A percentile compares a stretch with the other conserved stretches of the same genome.
phyloP scores from a whole-genome alignment of 37 sponge, comb jelly and placozoan species.

The Spongilla lacustris region DNA sequence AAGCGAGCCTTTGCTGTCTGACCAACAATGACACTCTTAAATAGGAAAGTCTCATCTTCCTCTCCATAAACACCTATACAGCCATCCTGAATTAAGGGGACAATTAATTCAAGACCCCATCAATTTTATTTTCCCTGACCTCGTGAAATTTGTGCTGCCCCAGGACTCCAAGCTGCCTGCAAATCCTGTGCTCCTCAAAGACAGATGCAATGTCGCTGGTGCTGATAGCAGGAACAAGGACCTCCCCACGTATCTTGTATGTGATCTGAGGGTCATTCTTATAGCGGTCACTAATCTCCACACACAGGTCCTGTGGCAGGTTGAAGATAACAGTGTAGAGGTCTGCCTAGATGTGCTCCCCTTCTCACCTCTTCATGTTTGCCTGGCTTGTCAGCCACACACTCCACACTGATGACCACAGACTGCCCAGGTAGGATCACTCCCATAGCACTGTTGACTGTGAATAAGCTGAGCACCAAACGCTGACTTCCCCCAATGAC shows the following conservation, averaged over 20 bases:
- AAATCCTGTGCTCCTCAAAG: slow-evolving; percentile 97
- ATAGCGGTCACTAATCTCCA: slow-evolving; percentile 88
- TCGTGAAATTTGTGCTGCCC: slow-evolving; percentile 59
- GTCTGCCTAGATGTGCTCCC: neutral
- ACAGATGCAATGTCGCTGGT: slow-evolving; percentile 70
- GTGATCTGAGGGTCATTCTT: slow-evolving; percentile 45
- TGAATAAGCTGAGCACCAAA: slow-evolving; percentile 87
- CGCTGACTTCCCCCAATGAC: slow-evolving; percentile 64
- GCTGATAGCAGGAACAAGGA: slow-evolving; percentile 84
- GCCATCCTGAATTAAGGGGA: slow-evolving; percentile 10
- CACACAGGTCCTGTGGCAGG: slow-evolving; percentile 43
- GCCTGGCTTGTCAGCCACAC: slow-evolving; percentile 82
- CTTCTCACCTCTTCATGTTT: slow-evolving; percentile 67
- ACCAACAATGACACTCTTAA: slow-evolving; percentile 93
- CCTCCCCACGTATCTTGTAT: slow-evolving; percentile 91
- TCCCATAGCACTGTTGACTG: slow-evolving; percentile 83
- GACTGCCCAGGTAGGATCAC: slow-evolving; percentile 71
- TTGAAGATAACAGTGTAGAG: neutral
- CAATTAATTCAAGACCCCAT: neutral
- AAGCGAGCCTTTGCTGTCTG: slow-evolving; percentile 79
- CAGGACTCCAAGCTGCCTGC: slow-evolving; percentile 75
- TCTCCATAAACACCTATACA: slow-evolving; percentile 90
- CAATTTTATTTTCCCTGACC: neutral
- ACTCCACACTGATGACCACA: slow-evolving; percentile 87
- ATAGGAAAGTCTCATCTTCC: slow-evolving; percentile 88